Evolutionary conservation across 1,140 invertebrate species (phyloP).

Genomic region (Sipha flava): DNA sequence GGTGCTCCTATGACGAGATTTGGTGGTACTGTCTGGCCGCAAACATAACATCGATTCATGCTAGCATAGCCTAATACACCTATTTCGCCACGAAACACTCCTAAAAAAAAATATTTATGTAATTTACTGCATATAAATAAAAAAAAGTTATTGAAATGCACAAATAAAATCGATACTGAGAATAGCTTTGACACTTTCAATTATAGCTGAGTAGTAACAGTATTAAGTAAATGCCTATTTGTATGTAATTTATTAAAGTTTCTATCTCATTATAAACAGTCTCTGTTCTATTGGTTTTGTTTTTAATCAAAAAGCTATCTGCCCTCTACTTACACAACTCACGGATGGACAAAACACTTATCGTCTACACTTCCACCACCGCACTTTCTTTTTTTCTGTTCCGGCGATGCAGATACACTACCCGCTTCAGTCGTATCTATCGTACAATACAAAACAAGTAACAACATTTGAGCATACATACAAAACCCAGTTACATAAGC

Average conservation of each 20-base stretch:
- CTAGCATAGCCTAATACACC: constrained; percentile 39
- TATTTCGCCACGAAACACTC: constrained; percentile 42
- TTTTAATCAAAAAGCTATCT: constrained; percentile 28
- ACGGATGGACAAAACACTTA: constrained; percentile 17
- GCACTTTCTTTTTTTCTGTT: constrained; percentile 32
- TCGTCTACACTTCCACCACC: constrained; percentile 25
- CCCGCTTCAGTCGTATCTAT: constrained; percentile 27
- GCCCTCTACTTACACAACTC: constrained; percentile 27
- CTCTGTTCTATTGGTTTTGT: background rate
- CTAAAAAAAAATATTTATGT: constrained; percentile 36
- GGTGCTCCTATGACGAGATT: constrained; percentile 28
- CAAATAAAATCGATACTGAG: background rate
- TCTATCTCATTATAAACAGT: constrained; percentile 30
- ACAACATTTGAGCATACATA: constrained; percentile 15
- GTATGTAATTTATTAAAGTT: constrained; percentile 28
- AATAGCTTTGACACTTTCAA: background rate
- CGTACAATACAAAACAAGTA: constrained; percentile 29
- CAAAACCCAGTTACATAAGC: background rate
- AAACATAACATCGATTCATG: constrained; percentile 57
- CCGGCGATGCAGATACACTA: constrained; percentile 29
- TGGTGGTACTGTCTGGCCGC: constrained; percentile 52
- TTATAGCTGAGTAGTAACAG: background rate
- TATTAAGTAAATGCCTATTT: constrained; percentile 24
- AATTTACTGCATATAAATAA: background rate
- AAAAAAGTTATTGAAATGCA: background rate